Conservation (phyloP, 2,797 vertebrate species). For the Cygnus olor region DNA sequence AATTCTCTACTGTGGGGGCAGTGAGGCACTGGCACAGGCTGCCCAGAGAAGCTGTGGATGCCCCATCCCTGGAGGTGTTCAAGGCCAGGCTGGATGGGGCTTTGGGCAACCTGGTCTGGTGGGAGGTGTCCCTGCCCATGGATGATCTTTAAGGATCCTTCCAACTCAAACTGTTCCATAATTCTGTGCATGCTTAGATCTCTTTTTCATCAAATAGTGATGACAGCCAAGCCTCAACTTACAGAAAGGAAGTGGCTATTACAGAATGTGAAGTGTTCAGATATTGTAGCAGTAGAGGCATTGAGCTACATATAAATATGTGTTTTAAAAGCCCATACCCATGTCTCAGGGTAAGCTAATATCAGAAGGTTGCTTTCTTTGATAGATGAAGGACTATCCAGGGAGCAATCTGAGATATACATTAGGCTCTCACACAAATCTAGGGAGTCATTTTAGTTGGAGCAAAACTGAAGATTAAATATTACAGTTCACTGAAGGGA, state of each 20-base stretch:
- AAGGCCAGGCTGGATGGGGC: no score
- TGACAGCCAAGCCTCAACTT: neutral
- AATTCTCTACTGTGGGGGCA: neutral
- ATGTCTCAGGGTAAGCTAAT: neutral
- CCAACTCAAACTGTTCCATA: neutral
- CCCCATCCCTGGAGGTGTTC: neutral
- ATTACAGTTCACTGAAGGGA: conserved; percentile 40
- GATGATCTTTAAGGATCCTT: neutral
- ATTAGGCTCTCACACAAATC: conserved; percentile 53
- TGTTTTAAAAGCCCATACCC: neutral
- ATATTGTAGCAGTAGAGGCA: neutral
- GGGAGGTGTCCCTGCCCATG: neutral
- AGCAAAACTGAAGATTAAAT: conserved; percentile 56
- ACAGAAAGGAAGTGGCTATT: neutral
- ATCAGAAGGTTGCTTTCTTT: conserved; percentile 33
- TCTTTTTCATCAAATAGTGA: neutral
- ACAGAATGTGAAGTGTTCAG: neutral
- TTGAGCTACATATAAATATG: neutral
- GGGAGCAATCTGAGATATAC: conserved; percentile 53
- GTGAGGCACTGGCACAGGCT: neutral
- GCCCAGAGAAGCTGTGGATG: neutral
- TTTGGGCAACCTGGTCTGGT: no score
- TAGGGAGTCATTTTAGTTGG: conserved; percentile 40
- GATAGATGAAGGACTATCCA: conserved; percentile 39
- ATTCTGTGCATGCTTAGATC: neutral